Conservation (phyloP, 2,888 invertebrate species). For the Lypha dubia region DNA sequence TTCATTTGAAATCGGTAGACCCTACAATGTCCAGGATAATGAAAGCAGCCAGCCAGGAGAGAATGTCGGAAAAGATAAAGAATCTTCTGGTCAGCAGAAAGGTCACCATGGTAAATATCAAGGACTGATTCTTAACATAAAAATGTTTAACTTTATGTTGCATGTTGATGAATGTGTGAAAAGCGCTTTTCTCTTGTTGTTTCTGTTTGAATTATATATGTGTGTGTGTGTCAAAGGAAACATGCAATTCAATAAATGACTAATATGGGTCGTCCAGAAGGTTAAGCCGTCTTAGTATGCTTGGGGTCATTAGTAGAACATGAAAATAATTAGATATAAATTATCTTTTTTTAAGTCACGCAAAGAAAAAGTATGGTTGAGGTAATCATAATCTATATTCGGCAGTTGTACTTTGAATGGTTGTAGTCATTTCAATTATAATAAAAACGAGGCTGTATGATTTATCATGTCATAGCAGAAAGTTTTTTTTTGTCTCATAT, state of each 20-base stretch:
- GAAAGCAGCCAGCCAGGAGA: conserved; percentile 25
- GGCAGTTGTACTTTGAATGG: too few relatives aligned
- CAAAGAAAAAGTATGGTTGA: background rate
- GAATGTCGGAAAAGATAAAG: background rate
- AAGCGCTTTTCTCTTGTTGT: conserved; percentile 52
- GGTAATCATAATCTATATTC: too few relatives aligned
- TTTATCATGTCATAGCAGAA: too few relatives aligned
- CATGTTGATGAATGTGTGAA: conserved; percentile 59
- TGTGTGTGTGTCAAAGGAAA: conserved; percentile 65
- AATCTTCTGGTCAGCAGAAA: conserved; percentile 41
- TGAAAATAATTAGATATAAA: background rate
- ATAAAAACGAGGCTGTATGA: too few relatives aligned
- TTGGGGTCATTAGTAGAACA: conserved; percentile 27
- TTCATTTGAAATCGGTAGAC: conserved; percentile 77
- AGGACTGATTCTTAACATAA: too few relatives aligned
- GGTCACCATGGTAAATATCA: conserved; percentile 78
- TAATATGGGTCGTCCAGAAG: conserved; percentile 67
- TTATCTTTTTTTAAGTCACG: background rate
- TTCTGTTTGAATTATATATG: conserved; percentile 72
- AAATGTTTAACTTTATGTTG: conserved; percentile 67
- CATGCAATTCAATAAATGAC: conserved; percentile 43
- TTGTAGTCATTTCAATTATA: too few relatives aligned
- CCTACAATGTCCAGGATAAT: conserved; percentile 55
- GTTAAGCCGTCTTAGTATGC: conserved; percentile 53
- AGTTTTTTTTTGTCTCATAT: too few relatives aligned